Conservation (phyloP, 2,797 vertebrate species). For the Gymnoscopelus microlampas region DNA sequence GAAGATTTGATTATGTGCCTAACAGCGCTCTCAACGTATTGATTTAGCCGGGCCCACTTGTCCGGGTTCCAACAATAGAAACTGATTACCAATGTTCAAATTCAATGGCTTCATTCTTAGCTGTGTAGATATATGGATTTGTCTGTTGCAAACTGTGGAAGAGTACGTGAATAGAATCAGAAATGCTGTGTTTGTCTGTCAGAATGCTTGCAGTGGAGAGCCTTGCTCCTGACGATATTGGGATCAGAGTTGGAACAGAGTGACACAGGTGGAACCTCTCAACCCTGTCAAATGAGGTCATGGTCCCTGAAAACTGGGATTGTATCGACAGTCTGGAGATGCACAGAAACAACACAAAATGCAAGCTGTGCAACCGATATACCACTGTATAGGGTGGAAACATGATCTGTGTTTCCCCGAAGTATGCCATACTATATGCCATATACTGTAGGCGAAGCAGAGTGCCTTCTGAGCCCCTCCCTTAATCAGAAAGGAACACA, state of each 20-base stretch:
- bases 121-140: slow-evolving; percentile 3
- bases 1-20: slow-evolving; percentile 79
- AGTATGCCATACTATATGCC: too few relatives aligned
- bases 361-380: too few relatives aligned
- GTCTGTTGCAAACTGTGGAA: not conserved
- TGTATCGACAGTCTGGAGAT: too few relatives aligned
- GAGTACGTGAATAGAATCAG: not conserved
- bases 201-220: slow-evolving; percentile 8
- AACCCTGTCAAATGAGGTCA: not conserved
- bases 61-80: slow-evolving; percentile 27
- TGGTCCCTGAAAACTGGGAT: too few relatives aligned
- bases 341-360: too few relatives aligned
- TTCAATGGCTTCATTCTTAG: not conserved
- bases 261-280: slow-evolving; percentile 31
- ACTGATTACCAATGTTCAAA: not conserved
- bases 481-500: too few relatives aligned
- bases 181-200: slow-evolving; percentile 10
- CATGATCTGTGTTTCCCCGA: too few relatives aligned
- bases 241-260: slow-evolving; percentile 8
- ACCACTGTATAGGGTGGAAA: too few relatives aligned
- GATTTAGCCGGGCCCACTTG: slow-evolving; percentile 72
- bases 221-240: slow-evolving; percentile 23
- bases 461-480: too few relatives aligned
- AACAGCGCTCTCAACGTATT: slow-evolving; percentile 70
- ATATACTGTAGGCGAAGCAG: too few relatives aligned